Evolutionary conservation across 2,113 vertebrate genomes (phyloP), one percentile per base, ranked within the genome.

Genomic region (Carlito syrichta): DNA sequence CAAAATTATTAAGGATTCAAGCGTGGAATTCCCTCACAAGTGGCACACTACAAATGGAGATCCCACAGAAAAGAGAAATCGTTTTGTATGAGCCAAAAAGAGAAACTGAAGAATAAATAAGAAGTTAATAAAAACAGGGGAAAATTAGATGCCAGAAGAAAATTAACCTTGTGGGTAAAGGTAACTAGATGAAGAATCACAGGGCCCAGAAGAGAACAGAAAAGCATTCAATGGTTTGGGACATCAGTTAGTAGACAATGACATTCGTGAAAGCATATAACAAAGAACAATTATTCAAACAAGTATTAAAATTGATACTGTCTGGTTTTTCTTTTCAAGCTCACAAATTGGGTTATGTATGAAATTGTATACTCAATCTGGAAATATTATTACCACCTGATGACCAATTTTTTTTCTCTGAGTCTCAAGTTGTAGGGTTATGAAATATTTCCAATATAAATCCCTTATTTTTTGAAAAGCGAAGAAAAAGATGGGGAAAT

Each of bases 61-160:
- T 1, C 6, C 2, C 43, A 60, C 17, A 3, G 5, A 45, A 84
- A 63, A 45, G 19, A 91, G 23, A 83, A 74, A 86, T 27, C 35
- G 8, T 63, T 86, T 48, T 40, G 63, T 9, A 22, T n/a, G 76
- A 23, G n/a, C 40, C 45, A 45, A 83, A 93, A 54, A 86, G 17
- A 52, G 5, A 77, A 78, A 86, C 3, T 63, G 68, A 85, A 85
- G 27, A 96, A 63, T 79, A 92, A 58, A 14, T 66, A 76, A 38
- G 50, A 71, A 8, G 7, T 35, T 63, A 85, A 69, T 13, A 84
- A 92, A 89, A 58, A 48, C 5, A 83, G 4, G 38, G 25, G n/a
- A 13, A 82, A 94, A 90, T 66, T 20, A 68, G 20, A 38, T 45
- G 27, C 43, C 84, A 88, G 81, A 76, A 90, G 52, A 96, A 96